These are phyloP conservation scores for Piezodorus guildinii DNA, from an alignment of 1,140 invertebrate genomes.

Conservation along the genomic window DNA sequence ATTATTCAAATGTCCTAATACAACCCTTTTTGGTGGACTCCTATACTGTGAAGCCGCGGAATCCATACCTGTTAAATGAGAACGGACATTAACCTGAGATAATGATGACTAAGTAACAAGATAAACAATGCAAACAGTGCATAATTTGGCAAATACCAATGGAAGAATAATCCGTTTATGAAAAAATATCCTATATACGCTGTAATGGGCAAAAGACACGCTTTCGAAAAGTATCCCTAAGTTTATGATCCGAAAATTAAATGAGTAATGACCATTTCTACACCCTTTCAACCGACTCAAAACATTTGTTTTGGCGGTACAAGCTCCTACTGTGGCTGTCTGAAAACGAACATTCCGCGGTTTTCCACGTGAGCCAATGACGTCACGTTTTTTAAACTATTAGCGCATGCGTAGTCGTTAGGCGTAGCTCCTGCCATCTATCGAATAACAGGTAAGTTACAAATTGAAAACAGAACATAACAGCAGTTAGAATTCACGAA, in stretches of 20 bases:
- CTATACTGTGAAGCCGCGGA: background rate
- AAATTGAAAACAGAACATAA: slow-evolving; percentile 13
- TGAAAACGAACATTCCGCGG: slow-evolving; percentile 10
- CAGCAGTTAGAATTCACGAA: slow-evolving; percentile 10
- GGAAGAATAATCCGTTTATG: no score
- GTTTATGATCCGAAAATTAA: no score
- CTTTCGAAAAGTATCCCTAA: no score
- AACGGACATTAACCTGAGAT: slow-evolving; percentile 11
- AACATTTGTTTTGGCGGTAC: slow-evolving; percentile 11
- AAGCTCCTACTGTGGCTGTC: background rate
- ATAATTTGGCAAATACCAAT: background rate
- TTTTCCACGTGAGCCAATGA: slow-evolving; percentile 11
- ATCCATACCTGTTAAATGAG: slow-evolving; percentile 15
- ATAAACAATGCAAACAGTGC: slow-evolving; percentile 16
- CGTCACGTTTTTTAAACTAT: slow-evolving; percentile 7
- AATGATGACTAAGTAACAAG: slow-evolving; percentile 12
- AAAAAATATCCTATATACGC: no score
- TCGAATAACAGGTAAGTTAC: background rate
- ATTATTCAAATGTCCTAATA: slow-evolving; percentile 13
- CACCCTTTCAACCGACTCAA: background rate
- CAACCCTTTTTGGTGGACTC: slow-evolving; percentile 16
- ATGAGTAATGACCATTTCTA: no score
- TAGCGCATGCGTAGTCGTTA: background rate
- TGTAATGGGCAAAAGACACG: no score
- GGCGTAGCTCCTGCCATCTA: background rate